Evolutionary conservation across 2,888 invertebrate genomes (phyloP), one percentile per base, ranked within the genome.

Genomic region (Muschampia staudingeri): DNA sequence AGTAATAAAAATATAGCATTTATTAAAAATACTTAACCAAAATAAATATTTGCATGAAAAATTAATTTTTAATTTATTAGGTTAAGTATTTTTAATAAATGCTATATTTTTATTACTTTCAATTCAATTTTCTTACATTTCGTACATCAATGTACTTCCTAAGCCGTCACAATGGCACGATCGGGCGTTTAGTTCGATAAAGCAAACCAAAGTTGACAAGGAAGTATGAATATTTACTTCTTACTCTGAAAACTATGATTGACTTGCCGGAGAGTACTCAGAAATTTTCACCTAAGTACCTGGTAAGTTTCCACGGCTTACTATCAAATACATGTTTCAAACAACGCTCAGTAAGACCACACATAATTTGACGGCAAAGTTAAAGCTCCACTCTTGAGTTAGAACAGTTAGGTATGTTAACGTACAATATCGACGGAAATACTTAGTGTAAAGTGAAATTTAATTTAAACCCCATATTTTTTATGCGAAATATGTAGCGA

Each of bases 291-390:
- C 76, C 75, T 76, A 75, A 80, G 80, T 75, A 76, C 75, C 40
- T 42, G 40, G 69, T 42, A 76, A 80, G 80, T 80, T 80, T 76
- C 75, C 52, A 42, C 75, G 52, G 75, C 80, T 80, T 77, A 77
- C 77, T 77, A 69, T 80, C 69, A 80, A 80, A 80, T 75, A 80
- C 67, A 80, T 80, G 67, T 80, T 80, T 80, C 75, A 80, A 80
- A 80, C 75, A 75, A 73, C 75, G 25, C 75, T 30, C 61, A 79
- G 72, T 73, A 61, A 61, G 25, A 61, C 19, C 12, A 61, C 25
- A 61, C 25, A 61, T 25, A 61, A 56, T 19, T 56, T 19, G 19
- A 61, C 61, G 25, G 25, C 5, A 61, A 25, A 25, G 61, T 56
- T 34, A 30, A 56, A 67, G 34, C 67, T 67, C 67, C n/a, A 30